These are phyloP conservation scores for Erythrocebus patas DNA, from an alignment of 2,113 vertebrate species.

Conservation along the genomic window DNA sequence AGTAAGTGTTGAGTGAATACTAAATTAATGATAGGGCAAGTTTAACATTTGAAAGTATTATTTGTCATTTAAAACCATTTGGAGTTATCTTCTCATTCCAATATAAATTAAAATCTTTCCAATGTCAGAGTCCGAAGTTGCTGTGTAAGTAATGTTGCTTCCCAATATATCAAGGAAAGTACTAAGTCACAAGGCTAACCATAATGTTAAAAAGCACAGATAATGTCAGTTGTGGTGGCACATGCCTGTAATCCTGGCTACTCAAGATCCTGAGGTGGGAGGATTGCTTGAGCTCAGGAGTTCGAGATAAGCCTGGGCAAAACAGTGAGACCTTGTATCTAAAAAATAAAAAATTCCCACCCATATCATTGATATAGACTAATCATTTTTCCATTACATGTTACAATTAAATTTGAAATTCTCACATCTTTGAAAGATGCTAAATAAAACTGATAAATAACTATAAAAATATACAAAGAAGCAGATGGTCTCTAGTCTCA, in stretches of 20 bases:
- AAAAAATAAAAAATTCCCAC: neutral
- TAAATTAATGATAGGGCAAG: neutral
- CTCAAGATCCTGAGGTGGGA: neutral
- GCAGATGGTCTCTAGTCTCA: neutral
- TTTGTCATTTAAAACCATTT: conserved; percentile 5
- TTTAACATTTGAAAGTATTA: conserved; percentile 36
- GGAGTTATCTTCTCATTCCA: conserved; percentile 6
- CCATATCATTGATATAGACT: neutral
- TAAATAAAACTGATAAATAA: neutral
- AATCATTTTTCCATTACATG: neutral
- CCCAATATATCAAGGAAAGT: conserved; percentile 1
- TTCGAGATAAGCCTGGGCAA: neutral
- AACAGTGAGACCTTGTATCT: neutral
- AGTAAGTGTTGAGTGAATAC: conserved; percentile 6
- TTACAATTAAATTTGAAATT: conserved; percentile 38
- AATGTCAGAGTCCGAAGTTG: neutral
- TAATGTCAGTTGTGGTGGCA: neutral
- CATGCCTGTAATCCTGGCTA: neutral
- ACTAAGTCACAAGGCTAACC: neutral
- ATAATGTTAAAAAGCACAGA: neutral
- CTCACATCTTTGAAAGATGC: neutral
- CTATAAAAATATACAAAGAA: conserved; percentile 15
- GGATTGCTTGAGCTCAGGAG: neutral
- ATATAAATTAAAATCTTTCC: conserved; percentile 5
- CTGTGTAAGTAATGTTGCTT: conserved; percentile 13